These are phyloP conservation scores for Spilosoma lubricipeda DNA, from an alignment of 2,888 invertebrate species.

Conservation along the genomic window DNA sequence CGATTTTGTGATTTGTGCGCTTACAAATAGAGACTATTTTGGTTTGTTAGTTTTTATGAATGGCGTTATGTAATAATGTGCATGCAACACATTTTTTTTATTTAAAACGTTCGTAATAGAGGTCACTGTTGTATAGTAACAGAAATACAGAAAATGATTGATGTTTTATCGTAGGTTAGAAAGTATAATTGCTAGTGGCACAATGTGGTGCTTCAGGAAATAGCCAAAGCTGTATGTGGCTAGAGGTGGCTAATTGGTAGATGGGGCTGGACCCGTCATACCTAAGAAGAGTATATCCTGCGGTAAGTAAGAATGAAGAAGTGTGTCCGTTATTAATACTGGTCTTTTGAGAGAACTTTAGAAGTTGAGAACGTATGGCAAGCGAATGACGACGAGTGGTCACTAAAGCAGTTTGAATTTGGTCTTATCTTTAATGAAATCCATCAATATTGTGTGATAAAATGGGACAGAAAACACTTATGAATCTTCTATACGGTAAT, in stretches of 20 bases:
- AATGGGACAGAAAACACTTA: neutral
- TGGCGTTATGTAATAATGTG: slow-evolving; percentile 45
- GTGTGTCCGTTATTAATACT: neutral
- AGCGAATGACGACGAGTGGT: neutral
- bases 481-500: neutral
- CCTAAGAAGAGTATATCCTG: neutral
- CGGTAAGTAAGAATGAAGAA: neutral
- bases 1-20: slow-evolving; percentile 25
- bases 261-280: neutral
- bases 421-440: too few relatives aligned
- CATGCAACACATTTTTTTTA: slow-evolving; percentile 52
- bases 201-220: neutral
- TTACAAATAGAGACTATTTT: slow-evolving; percentile 11
- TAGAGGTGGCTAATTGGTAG: neutral
- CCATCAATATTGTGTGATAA: neutral
- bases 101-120: slow-evolving; percentile 52
- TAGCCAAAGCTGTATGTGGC: neutral
- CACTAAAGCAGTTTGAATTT: neutral
- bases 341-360: neutral
- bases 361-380: neutral
- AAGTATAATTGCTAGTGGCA: neutral
- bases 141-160: slow-evolving; percentile 19
- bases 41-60: neutral
- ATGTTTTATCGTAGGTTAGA: neutral
- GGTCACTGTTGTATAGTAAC: slow-evolving; percentile 52